Percentiles rank a stretch among this genome's conserved stretches.
Conservation (phyloP, 2,797 vertebrate species). For the Myiothlypis coronata region DNA sequence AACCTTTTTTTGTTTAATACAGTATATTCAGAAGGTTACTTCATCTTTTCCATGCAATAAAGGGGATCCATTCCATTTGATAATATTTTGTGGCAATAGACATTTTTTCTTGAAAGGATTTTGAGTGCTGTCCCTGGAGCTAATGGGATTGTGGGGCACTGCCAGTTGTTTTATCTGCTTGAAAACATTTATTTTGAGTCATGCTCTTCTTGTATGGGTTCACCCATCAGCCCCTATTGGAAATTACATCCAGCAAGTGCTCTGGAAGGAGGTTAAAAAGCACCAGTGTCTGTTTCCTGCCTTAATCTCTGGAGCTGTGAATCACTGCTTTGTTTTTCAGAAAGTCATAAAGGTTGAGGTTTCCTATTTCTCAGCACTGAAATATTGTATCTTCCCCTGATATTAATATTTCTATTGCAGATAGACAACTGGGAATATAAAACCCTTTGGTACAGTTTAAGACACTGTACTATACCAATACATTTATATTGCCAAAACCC, state of each 20-base stretch:
- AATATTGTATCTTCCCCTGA: not conserved
- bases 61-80: constrained; percentile 21
- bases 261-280: constrained; percentile 9
- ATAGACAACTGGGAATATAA: not conserved
- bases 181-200: constrained; percentile 29
- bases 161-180: not conserved
- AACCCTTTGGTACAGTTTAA: not conserved
- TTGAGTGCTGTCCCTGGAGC: not conserved
- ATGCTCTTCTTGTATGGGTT: not conserved
- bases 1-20: constrained; percentile 37
- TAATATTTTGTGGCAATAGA: constrained; percentile 25
- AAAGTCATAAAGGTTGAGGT: not conserved
- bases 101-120: constrained; percentile 25
- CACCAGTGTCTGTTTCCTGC: not conserved
- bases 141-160: constrained; percentile 44
- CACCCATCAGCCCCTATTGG: not conserved
- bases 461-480: not conserved
- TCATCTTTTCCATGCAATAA: constrained; percentile 45
- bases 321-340: not conserved
- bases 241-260: not conserved
- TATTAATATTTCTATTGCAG: not conserved
- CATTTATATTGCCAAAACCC: not conserved
- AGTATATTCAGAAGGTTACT: constrained; percentile 35
- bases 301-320: not conserved
- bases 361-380: not conserved